phyloP scores from a whole-genome alignment of 1,140 invertebrate species.

The Drosophila watanabei region DNA sequence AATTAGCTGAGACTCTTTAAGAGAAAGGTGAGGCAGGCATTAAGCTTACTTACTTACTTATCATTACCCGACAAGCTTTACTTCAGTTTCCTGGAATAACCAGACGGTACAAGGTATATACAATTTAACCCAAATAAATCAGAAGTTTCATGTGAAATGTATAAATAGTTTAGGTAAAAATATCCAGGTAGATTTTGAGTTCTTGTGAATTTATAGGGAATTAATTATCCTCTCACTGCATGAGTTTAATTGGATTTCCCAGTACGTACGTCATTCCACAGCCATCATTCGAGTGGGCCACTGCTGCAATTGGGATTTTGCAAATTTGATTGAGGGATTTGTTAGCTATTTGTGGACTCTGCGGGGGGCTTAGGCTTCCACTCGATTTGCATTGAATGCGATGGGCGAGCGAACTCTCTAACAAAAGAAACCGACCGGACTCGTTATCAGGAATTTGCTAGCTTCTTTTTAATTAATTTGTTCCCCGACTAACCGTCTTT shows the following conservation, averaged over 20 bases:
- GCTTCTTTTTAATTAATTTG: constrained; percentile 62
- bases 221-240: neutral
- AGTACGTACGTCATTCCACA: neutral
- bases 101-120: neutral
- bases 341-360: constrained; percentile 12
- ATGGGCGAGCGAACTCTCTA: neutral
- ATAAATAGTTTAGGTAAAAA: neutral
- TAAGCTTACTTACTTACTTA: too few relatives aligned
- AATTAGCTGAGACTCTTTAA: neutral
- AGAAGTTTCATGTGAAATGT: neutral
- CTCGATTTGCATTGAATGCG: constrained; percentile 50
- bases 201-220: neutral
- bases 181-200: neutral
- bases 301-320: neutral
- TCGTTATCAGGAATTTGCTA: constrained; percentile 30
- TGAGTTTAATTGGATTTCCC: constrained; percentile 5
- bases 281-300: neutral
- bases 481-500: constrained; percentile 37
- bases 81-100: neutral
- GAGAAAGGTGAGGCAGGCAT: neutral
- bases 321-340: constrained; percentile 24
- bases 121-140: neutral
- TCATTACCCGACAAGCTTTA: neutral
- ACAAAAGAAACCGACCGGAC: constrained; percentile 2
- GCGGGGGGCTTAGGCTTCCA: constrained; percentile 21